Percentiles rank a stretch among this genome's conserved stretches.
Evolutionary conservation across 2,113 vertebrate genomes (phyloP).

Genomic region (Sinocyclocheilus grahami): DNA sequence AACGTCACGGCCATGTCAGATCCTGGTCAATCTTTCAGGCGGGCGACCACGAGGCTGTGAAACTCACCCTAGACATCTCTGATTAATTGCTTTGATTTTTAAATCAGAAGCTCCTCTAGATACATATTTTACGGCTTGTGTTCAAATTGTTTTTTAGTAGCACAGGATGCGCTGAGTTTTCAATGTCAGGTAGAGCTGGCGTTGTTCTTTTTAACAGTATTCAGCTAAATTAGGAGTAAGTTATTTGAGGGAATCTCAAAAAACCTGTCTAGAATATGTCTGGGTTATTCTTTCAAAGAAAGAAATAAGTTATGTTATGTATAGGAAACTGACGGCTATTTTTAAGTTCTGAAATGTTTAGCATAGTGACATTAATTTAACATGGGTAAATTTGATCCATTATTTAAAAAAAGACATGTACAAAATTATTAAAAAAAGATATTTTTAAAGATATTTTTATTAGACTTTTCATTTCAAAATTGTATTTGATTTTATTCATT

Average conservation of each 20-base stretch:
- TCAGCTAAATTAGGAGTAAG: neutral
- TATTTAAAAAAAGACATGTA: neutral
- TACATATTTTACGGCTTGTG: neutral
- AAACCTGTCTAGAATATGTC: neutral
- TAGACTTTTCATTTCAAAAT: neutral
- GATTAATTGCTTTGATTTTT: conserved; percentile 37
- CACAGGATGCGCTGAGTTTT: neutral
- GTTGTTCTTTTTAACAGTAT: neutral
- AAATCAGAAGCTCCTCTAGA: neutral
- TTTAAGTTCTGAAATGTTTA: neutral
- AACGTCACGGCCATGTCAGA: neutral
- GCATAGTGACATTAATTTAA: neutral
- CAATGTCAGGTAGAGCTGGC: neutral
- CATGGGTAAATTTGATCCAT: neutral
- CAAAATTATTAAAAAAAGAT: no score
- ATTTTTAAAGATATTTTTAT: no score
- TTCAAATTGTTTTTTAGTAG: neutral
- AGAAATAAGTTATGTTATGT: neutral
- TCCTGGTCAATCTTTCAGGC: conserved; percentile 19
- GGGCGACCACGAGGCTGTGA: neutral
- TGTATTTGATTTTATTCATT: neutral
- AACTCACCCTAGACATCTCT: neutral
- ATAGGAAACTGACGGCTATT: neutral
- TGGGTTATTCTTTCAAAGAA: neutral
- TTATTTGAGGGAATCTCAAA: neutral